Evolutionary conservation across 2,888 invertebrate species (phyloP), one percentile per base, ranked within the genome.

Genomic region (Agriopis leucophaearia): DNA sequence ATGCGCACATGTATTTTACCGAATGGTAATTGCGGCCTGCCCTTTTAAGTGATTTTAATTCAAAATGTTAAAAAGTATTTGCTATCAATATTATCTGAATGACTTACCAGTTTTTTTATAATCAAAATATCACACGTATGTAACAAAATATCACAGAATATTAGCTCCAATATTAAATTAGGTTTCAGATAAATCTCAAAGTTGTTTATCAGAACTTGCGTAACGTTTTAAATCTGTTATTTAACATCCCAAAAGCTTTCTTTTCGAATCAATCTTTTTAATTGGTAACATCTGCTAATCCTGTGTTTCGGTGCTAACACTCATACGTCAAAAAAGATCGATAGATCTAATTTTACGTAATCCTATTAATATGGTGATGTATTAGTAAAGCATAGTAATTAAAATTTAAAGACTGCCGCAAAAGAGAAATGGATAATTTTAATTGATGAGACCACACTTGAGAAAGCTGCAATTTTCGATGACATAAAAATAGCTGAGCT

Each of bases 281-380:
- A 69, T 69, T 55, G 12, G 47, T 44, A 64, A 51, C 66, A 63
- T 64, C 69, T 70, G 64, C 62, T 50, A 62, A 62, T 68, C 59
- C 40, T 57, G 61, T 72, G 70, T 71, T 72, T 67, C 48, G 13
- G 10, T 18, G 50, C 42, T 45, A 48, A 58, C 66, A 58, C 10
- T 27, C 27, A 5, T 27, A 27, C 27, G 57, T 68, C 51, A 63
- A 51, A 67, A 60, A 52, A 48, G 64, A 66, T 58, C 52, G 60
- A 60, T 50, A 18, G 69, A 66, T 68, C 73, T 66, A 72, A 45
- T 64, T 72, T 73, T 72, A 73, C 75, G 72, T 73, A 75, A 75
- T 73, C 60, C 45, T 51, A 72, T 72, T 66, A 68, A 71, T 66
- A 61, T 64, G 65, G 62, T 66, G 66, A 67, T 66, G 58, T 64